Base-by-base conservation (phyloP, 1,140 invertebrate species). In the Wasmannia auropunctata region DNA sequence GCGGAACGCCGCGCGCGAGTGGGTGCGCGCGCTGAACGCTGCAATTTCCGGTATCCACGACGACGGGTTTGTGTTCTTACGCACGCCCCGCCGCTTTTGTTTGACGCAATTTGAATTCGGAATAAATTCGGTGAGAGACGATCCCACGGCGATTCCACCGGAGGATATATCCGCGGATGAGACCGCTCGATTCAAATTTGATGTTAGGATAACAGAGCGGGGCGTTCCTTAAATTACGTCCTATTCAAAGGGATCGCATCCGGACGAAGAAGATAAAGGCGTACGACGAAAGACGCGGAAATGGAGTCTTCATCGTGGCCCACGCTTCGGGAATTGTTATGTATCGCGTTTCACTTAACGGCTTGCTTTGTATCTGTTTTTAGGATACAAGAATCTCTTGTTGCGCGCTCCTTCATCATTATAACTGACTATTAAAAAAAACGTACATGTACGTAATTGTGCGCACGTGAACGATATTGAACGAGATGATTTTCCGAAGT, bases 151-250 rank as follows among this genome's bases (percentile, higher is more conserved):
- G 67, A 81, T 58, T 51, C 37, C n/a, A n/a, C 56, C 31, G 40
- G 67, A 34, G n/a, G 46, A 37, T 60, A 37, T 40, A 31, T 74
- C 65, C 37, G 80, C 54, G 56, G 58, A 85, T 49, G 81, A 85
- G 70, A 25, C 70, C 46, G 81, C 81, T 84, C 81, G 81, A 85
- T 77, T 85, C 75, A 85, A 85, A 85, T 85, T 77, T 77, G 72
- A 85, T 85, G 56, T 76, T 74, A 49, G 81, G 81, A 85, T 85
- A 85, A 85, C 72, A 51, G 56, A 63, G n/a, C 43, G 70, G 34
- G 69, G 28, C 28, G 70, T 62, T 22, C 60, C 74, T 85, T 85
- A 85, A 85, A 85, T 85, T 85, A 63, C 72, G 58, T 63, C 77
- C 81, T 63, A 85, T 85, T 85, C 72, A 85, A 85, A 63, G 46